A percentile compares a stretch with the other conserved stretches of the same genome.
These are phyloP conservation scores for Pantala flavescens DNA, from an alignment of 1,140 invertebrate species.

Conservation along the genomic window DNA sequence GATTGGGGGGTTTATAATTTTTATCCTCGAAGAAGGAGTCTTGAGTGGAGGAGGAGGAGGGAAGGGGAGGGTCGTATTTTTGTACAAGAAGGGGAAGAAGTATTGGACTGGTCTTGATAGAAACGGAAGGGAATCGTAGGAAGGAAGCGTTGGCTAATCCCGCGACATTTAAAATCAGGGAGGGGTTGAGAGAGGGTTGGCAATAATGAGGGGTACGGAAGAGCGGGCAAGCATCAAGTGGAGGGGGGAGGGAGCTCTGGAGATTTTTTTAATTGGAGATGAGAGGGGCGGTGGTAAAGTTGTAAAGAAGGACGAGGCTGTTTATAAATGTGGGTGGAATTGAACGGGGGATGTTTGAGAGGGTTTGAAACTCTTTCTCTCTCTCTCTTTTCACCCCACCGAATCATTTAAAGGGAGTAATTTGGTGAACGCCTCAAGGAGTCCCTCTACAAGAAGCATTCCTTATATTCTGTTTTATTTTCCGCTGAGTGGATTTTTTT, in stretches of 20 bases:
- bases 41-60: too few species aligned
- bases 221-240: background rate
- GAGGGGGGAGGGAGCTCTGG: background rate
- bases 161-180: background rate
- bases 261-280: conserved; percentile 4
- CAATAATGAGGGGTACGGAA: background rate
- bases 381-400: background rate
- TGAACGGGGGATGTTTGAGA: background rate
- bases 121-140: background rate
- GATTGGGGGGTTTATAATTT: too few species aligned
- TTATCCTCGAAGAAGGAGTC: too few species aligned
- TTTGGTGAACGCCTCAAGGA: background rate
- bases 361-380: background rate
- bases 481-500: too few species aligned
- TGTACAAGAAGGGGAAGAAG: too few species aligned
- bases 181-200: background rate
- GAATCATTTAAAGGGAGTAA: background rate
- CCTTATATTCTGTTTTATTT: too few species aligned
- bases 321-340: background rate
- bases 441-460: too few species aligned
- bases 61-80: too few species aligned
- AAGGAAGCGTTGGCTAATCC: background rate
- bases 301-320: background rate
- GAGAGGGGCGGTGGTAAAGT: background rate
- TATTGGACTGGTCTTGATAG: too few species aligned